Base-by-base conservation (phyloP, 2,113 vertebrate genomes). In the Leuciscus idus region DNA sequence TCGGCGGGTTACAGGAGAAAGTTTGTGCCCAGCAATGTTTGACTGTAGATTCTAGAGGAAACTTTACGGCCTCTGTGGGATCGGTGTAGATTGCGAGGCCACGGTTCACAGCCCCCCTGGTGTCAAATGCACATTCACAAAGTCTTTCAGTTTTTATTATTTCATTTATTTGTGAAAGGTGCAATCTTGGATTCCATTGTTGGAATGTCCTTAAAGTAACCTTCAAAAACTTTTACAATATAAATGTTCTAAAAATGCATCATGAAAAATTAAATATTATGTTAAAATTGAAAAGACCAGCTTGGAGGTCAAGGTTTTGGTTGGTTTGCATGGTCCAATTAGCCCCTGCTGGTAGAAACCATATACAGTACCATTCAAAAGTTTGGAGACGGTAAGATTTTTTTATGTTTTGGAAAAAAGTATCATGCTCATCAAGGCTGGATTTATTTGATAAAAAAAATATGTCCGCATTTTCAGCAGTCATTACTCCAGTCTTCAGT, bases 1-100 rank as follows among this genome's bases (percentile, higher is more conserved):
- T 92, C 85, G 85, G 88, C 87, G 92, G 93, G 94, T 95, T 93
- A 94, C 86, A 87, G 90, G 77, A 85, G 85, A 89, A 86, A 78
- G 81, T 89, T 89, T 89, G 77, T 81, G 82, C 78, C 62, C 72
- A 72, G 83, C 66, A 72, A 61, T 80, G 79, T 76, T 82, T 62
- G 83, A 84, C 39, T 61, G 59, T 66, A 76, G 79, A 74, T 80
- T 86, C 72, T 30, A 81, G 85, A 73, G 83, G 88, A 93, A 93
- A 93, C 93, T 92, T 94, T 93, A 59, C 92, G 89, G 86, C 21
- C 86, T 87, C 87, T 78, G 46, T 26, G 21, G 48, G 33, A 85
- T 90, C 28, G 12, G 30, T 80, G 48, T 55, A 78, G 43, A 77
- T 85, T 86, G 30, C 23, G 4, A 66, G 43, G 59, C 33, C 36